These are phyloP conservation scores for Nematolebias whitei DNA, from an alignment of 2,113 vertebrate genomes.

Conservation along the genomic window DNA sequence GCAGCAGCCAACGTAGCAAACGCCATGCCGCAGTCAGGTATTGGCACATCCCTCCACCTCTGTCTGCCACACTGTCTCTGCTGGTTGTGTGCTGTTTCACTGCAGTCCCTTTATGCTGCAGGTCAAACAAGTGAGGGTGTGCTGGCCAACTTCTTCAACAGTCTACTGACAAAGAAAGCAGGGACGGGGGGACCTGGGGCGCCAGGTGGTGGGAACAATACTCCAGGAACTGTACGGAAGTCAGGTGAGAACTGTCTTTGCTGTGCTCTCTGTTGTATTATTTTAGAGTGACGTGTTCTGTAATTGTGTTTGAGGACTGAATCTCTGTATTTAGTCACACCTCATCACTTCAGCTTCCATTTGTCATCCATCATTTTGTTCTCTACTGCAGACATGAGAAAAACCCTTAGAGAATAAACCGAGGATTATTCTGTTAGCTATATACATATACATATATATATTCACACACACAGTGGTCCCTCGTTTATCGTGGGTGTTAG, in stretches of 20 bases:
- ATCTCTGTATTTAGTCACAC: conserved; percentile 14
- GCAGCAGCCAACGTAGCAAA: conserved; percentile 91
- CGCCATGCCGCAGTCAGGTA: conserved; percentile 90
- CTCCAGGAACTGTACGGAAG: conserved; percentile 92
- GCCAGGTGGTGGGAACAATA: conserved; percentile 82
- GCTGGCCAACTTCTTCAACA: conserved; percentile 98
- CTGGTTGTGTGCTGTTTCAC: conserved; percentile 1
- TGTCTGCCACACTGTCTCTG: neutral
- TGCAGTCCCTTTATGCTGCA: conserved; percentile 66
- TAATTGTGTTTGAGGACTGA: neutral
- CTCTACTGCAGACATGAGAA: neutral
- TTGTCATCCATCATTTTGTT: conserved; percentile 11
- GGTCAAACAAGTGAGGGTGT: conserved; percentile 98
- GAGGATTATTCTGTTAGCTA: neutral
- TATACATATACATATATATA: no score
- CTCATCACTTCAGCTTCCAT: conserved; percentile 2
- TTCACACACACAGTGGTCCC: no score
- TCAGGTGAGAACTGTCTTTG: conserved; percentile 81
- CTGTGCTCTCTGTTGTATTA: neutral
- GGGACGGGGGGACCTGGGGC: conserved; percentile 86
- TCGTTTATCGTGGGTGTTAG: no score
- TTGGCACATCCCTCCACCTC: conserved; percentile 22
- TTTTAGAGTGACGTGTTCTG: neutral
- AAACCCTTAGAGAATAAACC: no score
- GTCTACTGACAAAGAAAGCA: conserved; percentile 96